phyloP scores from a whole-genome alignment of 2,797 vertebrate genomes.

The Craterocephalus amniculus region DNA sequence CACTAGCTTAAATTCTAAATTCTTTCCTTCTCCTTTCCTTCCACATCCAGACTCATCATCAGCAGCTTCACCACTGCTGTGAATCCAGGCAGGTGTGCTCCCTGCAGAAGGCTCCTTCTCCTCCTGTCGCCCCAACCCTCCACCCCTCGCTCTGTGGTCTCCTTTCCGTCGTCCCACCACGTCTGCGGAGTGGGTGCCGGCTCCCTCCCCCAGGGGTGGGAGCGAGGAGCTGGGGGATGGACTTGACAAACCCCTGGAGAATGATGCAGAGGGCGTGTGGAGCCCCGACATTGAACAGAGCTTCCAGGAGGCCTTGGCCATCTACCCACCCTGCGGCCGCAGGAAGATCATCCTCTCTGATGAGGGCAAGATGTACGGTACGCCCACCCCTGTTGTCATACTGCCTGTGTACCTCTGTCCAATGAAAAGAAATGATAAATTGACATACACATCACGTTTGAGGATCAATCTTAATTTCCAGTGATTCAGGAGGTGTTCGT shows the following conservation, averaged over 20 bases:
- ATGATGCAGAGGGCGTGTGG: conserved; percentile 95
- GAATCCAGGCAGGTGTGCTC: conserved; percentile 34
- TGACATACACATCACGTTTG: background rate
- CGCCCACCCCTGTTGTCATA: conserved; percentile 66
- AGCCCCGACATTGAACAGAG: conserved; percentile 96
- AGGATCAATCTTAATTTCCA: background rate
- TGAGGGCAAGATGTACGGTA: conserved; percentile 99
- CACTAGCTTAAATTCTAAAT: background rate
- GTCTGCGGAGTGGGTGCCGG: conserved; percentile 95
- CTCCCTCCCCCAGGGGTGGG: conserved; percentile 95
- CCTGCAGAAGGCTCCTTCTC: conserved; percentile 6
- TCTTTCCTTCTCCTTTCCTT: conserved; percentile 25
- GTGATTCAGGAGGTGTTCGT: background rate
- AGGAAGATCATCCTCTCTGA: conserved; percentile 97
- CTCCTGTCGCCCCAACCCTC: conserved; percentile 1
- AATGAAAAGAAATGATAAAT: background rate
- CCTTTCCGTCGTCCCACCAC: conserved; percentile 85
- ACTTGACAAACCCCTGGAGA: conserved; percentile 92
- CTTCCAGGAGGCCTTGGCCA: conserved; percentile 96
- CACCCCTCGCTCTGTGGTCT: conserved; percentile 47
- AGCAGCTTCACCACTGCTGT: conserved; percentile 36
- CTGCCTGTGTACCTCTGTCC: conserved; percentile 7
- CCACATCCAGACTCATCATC: conserved; percentile 24
- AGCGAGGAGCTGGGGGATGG: conserved; percentile 91
- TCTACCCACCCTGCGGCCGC: conserved; percentile 95